A percentile compares a stretch with the other conserved stretches of the same genome.
Evolutionary conservation across 2,888 invertebrate species (phyloP).

Genomic region (Drosophila phalerata): DNA sequence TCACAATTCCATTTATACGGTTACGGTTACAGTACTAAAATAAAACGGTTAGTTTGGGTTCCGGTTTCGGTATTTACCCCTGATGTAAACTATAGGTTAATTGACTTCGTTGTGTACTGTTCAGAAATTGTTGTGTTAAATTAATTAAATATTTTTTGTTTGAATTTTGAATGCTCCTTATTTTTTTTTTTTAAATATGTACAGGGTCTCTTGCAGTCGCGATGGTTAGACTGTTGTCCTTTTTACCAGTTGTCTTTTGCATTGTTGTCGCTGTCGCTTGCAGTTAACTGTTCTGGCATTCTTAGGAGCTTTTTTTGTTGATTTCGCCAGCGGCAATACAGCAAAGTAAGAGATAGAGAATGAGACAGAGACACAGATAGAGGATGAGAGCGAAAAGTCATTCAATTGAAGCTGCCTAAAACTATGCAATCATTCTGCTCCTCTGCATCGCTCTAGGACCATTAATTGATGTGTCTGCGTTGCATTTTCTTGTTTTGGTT

Average conservation of each 20-base stretch:
- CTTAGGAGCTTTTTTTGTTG: constrained; percentile 10
- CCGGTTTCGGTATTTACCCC: too few relatives aligned
- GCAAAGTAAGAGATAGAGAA: background rate
- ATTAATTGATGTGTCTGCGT: constrained; percentile 74
- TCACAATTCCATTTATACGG: too few relatives aligned
- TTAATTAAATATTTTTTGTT: too few relatives aligned
- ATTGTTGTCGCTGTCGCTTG: constrained; percentile 35
- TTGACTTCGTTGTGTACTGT: too few relatives aligned
- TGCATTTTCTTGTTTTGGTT: constrained; percentile 32
- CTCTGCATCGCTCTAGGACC: background rate
- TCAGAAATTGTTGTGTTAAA: too few relatives aligned
- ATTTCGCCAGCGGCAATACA: constrained; percentile 6
- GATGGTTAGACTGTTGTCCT: background rate
- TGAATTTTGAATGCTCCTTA: background rate
- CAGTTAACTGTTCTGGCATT: constrained; percentile 37
- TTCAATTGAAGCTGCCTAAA: constrained; percentile 53
- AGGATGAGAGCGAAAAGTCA: background rate
- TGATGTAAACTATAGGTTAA: too few relatives aligned
- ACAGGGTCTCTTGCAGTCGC: background rate
- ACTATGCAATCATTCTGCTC: constrained; percentile 15
- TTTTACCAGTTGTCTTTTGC: background rate
- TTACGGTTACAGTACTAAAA: too few relatives aligned
- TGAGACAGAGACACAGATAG: background rate
- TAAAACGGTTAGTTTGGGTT: too few relatives aligned
- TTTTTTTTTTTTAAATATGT: background rate